These are phyloP conservation scores for Aphis craccivora DNA, from an alignment of 1,140 invertebrate genomes.

Conservation along the genomic window DNA sequence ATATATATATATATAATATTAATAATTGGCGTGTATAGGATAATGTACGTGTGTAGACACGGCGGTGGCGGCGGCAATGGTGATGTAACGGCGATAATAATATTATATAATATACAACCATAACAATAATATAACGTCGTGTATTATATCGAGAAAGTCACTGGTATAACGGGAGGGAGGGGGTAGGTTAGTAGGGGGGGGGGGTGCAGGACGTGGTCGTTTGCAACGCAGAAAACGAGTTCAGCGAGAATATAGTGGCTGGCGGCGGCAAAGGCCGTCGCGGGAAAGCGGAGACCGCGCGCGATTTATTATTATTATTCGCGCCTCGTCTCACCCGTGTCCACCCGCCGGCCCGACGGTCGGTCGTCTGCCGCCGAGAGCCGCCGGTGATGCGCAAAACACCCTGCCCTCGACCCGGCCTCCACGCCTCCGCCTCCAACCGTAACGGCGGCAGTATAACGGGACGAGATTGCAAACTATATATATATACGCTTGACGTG, in stretches of 20 bases:
- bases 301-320: slow-evolving; percentile 43
- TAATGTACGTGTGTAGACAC: background rate
- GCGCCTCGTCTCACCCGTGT: background rate
- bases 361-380: background rate
- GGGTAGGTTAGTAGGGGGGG: no score
- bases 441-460: background rate
- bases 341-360: background rate
- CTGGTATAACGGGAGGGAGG: no score
- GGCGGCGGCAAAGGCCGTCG: background rate
- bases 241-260: background rate
- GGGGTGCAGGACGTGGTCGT: background rate
- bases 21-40: background rate
- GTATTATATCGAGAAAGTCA: slow-evolving; percentile 18
- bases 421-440: no score
- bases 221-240: slow-evolving; percentile 8
- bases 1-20: background rate
- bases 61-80: background rate
- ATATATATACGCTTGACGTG: background rate
- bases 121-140: slow-evolving; percentile 14
- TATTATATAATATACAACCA: slow-evolving; percentile 13
- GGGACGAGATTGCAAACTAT: slow-evolving; percentile 5
- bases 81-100: background rate
- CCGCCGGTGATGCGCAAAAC: slow-evolving; percentile 30
- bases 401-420: background rate
- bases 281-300: background rate